Conservation (phyloP, 2,113 vertebrate genomes). For the Colossoma macropomum region DNA sequence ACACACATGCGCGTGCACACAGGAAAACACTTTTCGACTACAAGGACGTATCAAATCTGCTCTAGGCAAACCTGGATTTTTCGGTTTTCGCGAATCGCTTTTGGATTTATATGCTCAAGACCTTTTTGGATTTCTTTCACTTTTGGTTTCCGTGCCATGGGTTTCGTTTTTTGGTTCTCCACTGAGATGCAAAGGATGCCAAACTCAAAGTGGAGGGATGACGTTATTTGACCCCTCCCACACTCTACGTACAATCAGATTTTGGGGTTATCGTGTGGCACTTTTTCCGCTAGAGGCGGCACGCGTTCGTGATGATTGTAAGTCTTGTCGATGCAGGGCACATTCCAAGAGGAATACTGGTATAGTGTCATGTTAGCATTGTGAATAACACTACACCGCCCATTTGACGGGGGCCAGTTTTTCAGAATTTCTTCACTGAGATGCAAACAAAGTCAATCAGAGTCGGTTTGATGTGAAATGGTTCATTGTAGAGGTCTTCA, state of each 20-base stretch:
- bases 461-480: no score
- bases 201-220: conserved; percentile 59
- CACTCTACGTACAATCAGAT: conserved; percentile 69
- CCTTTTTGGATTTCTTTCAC: conserved; percentile 39
- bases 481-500: no score
- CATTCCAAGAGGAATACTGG: conserved; percentile 13
- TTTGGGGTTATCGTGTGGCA: conserved; percentile 62
- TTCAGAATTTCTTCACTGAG: no score
- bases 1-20: neutral
- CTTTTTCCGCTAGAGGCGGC: conserved; percentile 60
- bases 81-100: neutral
- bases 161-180: conserved; percentile 47
- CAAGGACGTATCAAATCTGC: conserved; percentile 9
- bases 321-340: conserved; percentile 36
- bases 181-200: conserved; percentile 63
- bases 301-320: conserved; percentile 20
- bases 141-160: conserved; percentile 45
- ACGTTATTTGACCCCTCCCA: conserved; percentile 52
- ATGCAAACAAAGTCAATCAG: no score
- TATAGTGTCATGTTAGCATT: conserved; percentile 12
- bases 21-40: conserved; percentile 6
- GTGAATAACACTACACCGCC: conserved; percentile 19
- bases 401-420: neutral
- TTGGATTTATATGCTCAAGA: conserved; percentile 16
- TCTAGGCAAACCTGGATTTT: conserved; percentile 10